These are phyloP conservation scores for Syndactyla subalaris DNA, from an alignment of 2,797 vertebrate species.

Conservation along the genomic window DNA sequence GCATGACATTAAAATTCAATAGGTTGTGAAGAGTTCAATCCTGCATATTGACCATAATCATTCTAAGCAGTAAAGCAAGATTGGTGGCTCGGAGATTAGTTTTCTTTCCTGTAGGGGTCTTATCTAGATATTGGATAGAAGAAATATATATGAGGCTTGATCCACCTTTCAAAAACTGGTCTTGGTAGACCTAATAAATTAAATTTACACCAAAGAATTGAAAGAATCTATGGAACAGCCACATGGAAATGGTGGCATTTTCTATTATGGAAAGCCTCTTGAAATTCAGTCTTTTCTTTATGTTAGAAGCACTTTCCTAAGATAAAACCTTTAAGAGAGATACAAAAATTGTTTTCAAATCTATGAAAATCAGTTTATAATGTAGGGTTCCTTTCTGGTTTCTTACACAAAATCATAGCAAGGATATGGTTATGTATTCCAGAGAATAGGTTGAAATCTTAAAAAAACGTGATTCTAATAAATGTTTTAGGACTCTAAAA, in stretches of 20 bases:
- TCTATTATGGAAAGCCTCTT: not conserved
- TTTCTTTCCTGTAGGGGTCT: not conserved
- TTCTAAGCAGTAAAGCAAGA: not conserved
- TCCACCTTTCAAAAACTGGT: not conserved
- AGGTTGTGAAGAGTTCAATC: not conserved
- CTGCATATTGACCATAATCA: accelerated
- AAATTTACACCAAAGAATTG: not conserved
- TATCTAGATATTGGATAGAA: not conserved
- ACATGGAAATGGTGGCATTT: not conserved
- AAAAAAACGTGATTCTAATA: not conserved
- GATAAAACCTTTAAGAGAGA: not conserved
- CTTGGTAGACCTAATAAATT: not conserved
- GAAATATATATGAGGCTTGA: not conserved
- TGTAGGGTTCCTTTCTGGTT: not conserved
- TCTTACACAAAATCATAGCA: not conserved
- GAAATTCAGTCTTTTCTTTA: not conserved
- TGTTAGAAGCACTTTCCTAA: not conserved
- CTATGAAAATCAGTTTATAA: not conserved
- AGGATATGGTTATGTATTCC: not conserved
- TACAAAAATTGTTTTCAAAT: not conserved
- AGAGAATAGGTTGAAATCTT: not conserved
- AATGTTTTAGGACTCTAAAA: not conserved
- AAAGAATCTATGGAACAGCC: not conserved
- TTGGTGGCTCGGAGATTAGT: not conserved
- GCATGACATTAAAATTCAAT: not conserved